Conservation (phyloP, 2,797 vertebrate species). For the Myiotriccus ornatus region DNA sequence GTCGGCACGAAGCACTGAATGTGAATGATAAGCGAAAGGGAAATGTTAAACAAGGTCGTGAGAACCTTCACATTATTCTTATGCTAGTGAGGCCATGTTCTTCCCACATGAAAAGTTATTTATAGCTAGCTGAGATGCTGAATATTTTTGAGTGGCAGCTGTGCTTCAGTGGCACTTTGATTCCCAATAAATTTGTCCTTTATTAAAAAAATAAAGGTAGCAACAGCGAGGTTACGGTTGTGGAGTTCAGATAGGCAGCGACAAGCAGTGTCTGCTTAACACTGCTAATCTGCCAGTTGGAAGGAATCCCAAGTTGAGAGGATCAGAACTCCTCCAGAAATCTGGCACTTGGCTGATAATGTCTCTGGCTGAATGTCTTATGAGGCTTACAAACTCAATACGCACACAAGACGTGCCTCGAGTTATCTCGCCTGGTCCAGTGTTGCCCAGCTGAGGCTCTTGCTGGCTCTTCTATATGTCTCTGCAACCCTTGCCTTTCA, state of each 20-base stretch:
- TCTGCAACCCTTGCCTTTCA: slow-evolving; percentile 14
- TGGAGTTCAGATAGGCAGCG: slow-evolving; percentile 49
- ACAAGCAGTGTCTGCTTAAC: slow-evolving; percentile 55
- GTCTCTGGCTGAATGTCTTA: slow-evolving; percentile 52
- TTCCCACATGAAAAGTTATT: slow-evolving; percentile 22
- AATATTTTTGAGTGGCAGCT: slow-evolving; percentile 46
- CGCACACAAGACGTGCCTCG: not conserved
- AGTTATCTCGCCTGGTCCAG: slow-evolving; percentile 40
- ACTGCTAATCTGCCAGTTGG: slow-evolving; percentile 59
- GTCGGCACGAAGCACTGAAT: not conserved
- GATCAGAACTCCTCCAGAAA: slow-evolving; percentile 50
- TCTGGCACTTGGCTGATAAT: slow-evolving; percentile 55
- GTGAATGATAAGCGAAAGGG: not conserved
- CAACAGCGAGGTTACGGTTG: not conserved
- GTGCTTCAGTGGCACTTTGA: slow-evolving; percentile 25
- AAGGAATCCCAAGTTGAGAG: slow-evolving; percentile 50
- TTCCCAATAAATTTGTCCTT: slow-evolving; percentile 26
- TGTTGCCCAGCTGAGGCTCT: slow-evolving; percentile 44
- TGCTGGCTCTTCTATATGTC: slow-evolving; percentile 35
- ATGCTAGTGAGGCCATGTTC: not conserved
- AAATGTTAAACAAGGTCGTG: not conserved
- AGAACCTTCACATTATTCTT: not conserved
- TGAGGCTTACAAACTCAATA: not conserved
- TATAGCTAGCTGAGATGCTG: slow-evolving; percentile 2
- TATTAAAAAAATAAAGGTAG: slow-evolving; percentile 76